These are phyloP conservation scores for Camelus bactrianus DNA, from an alignment of 2,113 vertebrate species.

Conservation along the genomic window DNA sequence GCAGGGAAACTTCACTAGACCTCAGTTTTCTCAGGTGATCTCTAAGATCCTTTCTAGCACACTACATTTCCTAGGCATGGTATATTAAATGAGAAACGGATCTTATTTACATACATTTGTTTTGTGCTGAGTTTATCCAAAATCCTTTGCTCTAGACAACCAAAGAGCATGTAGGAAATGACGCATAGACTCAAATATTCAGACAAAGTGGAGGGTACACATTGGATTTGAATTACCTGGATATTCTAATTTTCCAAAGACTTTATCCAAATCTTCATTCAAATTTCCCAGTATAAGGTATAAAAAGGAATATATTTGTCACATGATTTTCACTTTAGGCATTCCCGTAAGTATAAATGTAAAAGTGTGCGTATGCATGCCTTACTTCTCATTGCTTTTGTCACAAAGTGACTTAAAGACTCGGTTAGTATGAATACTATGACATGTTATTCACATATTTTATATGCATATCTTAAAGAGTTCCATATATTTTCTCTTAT, in stretches of 20 bases:
- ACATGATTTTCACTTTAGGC: neutral
- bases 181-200: neutral
- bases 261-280: conserved; percentile 16
- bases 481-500: neutral
- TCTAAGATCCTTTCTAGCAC: neutral
- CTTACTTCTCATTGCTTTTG: neutral
- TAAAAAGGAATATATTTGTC: neutral
- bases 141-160: neutral
- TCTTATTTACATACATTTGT: neutral
- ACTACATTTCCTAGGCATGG: neutral
- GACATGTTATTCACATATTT: neutral
- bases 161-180: neutral
- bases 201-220: neutral
- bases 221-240: neutral
- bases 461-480: neutral
- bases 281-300: neutral
- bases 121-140: neutral
- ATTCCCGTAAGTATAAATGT: neutral
- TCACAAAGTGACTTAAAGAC: neutral
- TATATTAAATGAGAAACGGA: neutral
- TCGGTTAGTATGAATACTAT: neutral
- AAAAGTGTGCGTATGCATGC: neutral
- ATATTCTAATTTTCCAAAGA: neutral
- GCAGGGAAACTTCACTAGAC: neutral
- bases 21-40: neutral